Evolutionary conservation across 2,113 vertebrate species (phyloP).

Genomic region (Cisticola juncidis): DNA sequence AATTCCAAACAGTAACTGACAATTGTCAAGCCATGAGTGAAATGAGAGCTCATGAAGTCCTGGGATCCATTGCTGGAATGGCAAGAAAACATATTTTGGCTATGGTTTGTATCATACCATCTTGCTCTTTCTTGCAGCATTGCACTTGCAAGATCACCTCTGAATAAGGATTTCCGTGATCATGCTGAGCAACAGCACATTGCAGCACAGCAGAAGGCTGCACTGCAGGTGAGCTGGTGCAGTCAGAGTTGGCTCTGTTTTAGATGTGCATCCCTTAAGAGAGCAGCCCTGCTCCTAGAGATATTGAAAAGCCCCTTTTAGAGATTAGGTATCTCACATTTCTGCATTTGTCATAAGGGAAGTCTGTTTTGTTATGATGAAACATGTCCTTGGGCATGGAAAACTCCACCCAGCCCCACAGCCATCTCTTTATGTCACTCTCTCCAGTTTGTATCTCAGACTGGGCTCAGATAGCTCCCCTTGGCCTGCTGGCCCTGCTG

Average conservation of each 20-base stretch:
- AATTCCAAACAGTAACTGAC: not conserved
- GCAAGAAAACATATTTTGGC: not conserved
- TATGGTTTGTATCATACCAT: not conserved
- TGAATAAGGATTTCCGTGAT: conserved; percentile 91
- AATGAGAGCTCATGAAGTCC: not conserved
- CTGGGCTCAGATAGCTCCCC: not conserved
- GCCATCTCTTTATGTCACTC: not conserved
- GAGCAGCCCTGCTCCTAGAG: not conserved
- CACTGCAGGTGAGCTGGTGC: conserved; percentile 83
- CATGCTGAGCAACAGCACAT: conserved; percentile 97
- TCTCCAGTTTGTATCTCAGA: not conserved
- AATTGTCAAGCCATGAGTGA: not conserved
- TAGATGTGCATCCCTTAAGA: not conserved
- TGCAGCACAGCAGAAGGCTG: conserved; percentile 95
- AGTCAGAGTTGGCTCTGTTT: not conserved
- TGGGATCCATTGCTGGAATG: not conserved
- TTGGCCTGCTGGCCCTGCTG: not conserved
- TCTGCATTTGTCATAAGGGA: not conserved
- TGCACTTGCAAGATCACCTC: conserved; percentile 81
- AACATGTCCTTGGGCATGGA: not conserved
- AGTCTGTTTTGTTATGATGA: not conserved
- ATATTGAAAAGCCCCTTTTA: not conserved
- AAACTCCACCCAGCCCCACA: not conserved
- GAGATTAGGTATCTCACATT: not conserved
- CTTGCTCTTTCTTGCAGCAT: conserved; percentile 74